Percentiles rank a stretch among this genome's conserved stretches.
phyloP scores from a whole-genome alignment of 2,797 vertebrate genomes.

The Galago senegalensis region DNA sequence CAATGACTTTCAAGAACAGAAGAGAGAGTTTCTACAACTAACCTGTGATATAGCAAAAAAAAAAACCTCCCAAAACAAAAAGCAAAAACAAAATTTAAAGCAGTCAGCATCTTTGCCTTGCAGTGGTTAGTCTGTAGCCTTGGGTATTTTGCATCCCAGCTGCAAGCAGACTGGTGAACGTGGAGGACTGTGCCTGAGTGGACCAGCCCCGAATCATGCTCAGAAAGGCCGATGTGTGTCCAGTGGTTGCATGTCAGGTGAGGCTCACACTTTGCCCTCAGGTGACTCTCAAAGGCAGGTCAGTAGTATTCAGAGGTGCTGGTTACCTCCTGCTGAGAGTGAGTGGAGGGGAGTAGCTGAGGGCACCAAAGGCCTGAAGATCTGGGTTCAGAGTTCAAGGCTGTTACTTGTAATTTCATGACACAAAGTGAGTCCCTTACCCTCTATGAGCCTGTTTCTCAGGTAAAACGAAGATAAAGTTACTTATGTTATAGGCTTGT shows the following conservation, averaged over 20 bases:
- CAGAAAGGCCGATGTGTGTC: not conserved
- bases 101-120: slow-evolving; percentile 34
- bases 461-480: not conserved
- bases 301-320: not conserved
- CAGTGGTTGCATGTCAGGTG: not conserved
- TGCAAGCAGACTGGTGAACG: slow-evolving; percentile 88
- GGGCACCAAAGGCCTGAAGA: not conserved
- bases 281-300: not conserved
- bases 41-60: slow-evolving; percentile 33
- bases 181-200: slow-evolving; percentile 59
- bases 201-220: not conserved
- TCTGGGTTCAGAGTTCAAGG: not conserved
- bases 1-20: slow-evolving; percentile 47
- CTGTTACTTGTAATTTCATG: not conserved
- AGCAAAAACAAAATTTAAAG: not conserved
- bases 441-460: not conserved
- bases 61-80: fast-evolving
- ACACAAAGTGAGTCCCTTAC: not conserved
- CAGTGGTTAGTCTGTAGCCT: slow-evolving; percentile 86
- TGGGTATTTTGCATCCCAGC: slow-evolving; percentile 85
- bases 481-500: not conserved
- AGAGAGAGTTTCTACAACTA: not conserved
- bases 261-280: not conserved
- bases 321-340: not conserved
- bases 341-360: not conserved